phyloP scores from a whole-genome alignment of 1,140 invertebrate species.

The Eueides isabella region DNA sequence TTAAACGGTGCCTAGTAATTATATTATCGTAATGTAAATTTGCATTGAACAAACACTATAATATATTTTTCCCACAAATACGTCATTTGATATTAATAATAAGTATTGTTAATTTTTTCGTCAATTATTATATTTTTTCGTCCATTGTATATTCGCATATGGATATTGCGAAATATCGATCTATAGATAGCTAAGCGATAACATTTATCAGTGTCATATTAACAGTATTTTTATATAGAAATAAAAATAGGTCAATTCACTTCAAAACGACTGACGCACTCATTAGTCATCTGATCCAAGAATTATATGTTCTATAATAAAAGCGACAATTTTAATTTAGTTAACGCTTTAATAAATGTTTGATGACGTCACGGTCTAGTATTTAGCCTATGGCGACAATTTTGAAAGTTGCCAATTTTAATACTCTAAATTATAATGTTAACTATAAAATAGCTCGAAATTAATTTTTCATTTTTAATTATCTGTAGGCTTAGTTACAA shows the following conservation, averaged over 20 bases:
- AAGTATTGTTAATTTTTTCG: too few species aligned
- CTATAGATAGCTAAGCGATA: constrained; percentile 9
- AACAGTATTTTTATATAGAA: constrained; percentile 4
- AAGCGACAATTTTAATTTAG: background rate
- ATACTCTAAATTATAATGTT: too few species aligned
- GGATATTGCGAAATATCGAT: background rate
- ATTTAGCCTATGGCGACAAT: background rate
- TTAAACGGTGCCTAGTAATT: too few species aligned
- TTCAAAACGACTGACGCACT: constrained; percentile 12
- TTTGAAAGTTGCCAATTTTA: too few species aligned
- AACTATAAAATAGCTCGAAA: background rate
- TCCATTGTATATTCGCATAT: background rate
- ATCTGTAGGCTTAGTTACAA: background rate
- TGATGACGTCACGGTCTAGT: too few species aligned
- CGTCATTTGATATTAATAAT: background rate
- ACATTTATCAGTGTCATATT: constrained; percentile 16
- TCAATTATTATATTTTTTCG: too few species aligned
- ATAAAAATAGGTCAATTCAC: constrained; percentile 17
- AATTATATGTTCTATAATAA: background rate
- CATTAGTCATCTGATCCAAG: constrained; percentile 5
- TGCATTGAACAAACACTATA: too few species aligned
- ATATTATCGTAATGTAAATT: too few species aligned
- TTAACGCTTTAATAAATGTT: background rate
- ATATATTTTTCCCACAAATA: too few species aligned
- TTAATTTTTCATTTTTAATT: background rate